Evolutionary conservation across 2,888 invertebrate genomes (phyloP).

Genomic region (Chirona hameri): DNA sequence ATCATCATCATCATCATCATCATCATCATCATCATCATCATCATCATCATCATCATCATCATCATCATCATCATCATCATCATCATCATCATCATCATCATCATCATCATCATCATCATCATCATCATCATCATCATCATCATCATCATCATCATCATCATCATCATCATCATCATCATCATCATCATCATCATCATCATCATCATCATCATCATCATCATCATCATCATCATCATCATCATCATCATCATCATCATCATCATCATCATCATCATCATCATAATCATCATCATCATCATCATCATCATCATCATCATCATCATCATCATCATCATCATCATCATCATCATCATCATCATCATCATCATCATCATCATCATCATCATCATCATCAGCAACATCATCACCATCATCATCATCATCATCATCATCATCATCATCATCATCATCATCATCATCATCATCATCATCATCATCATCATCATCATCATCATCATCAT

Average conservation of each 20-base stretch:
- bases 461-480: slow-evolving; percentile 8
- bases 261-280: too few relatives aligned
- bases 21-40: background rate
- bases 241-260: slow-evolving; percentile 2
- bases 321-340: background rate
- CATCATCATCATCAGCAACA: too few relatives aligned
- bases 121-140: slow-evolving; percentile 3
- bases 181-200: background rate
- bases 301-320: too few relatives aligned
- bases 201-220: background rate
- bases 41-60: slow-evolving; percentile 1
- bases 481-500: too few relatives aligned
- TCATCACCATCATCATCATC: too few relatives aligned
- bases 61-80: slow-evolving; percentile 2
- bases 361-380: too few relatives aligned
- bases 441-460: slow-evolving; percentile 26
- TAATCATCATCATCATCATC: too few relatives aligned
- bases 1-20: background rate
- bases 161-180: background rate
- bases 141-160: slow-evolving; percentile 5
- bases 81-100: background rate
- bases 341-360: slow-evolving; percentile 24
- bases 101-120: background rate
- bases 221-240: background rate
- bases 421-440: background rate